Evolutionary conservation across 2,888 invertebrate species (phyloP).

Genomic region (Pristionchus fissidentatus): DNA sequence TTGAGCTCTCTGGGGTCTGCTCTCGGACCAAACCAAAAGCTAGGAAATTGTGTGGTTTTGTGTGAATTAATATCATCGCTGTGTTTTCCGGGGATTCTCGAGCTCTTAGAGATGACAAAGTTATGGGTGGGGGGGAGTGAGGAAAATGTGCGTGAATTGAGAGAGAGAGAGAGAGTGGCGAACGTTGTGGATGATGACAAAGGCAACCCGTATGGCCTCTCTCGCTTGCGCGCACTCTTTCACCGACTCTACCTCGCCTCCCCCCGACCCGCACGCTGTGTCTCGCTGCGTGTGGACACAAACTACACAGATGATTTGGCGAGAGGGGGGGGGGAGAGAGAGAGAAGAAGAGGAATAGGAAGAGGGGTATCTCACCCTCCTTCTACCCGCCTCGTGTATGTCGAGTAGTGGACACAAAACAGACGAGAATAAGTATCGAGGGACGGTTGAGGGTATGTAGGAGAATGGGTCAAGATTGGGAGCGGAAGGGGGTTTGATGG

Average conservation of each 20-base stretch:
- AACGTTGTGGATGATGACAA: conserved; percentile 39
- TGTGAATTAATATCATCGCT: too few species aligned
- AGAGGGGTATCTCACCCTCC: neutral
- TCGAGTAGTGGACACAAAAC: neutral
- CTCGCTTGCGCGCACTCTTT: too few species aligned
- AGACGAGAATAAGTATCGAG: neutral
- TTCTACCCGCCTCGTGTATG: neutral
- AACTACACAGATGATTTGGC: conserved; percentile 36
- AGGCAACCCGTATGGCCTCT: conserved; percentile 17
- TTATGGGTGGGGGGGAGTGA: too few species aligned
- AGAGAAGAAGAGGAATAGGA: too few species aligned
- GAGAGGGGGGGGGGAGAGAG: neutral
- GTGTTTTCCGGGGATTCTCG: too few species aligned
- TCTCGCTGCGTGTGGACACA: neutral
- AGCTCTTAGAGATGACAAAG: too few species aligned
- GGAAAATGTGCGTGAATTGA: too few species aligned
- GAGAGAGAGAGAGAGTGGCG: neutral
- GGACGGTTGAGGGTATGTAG: neutral
- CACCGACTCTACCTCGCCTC: neutral
- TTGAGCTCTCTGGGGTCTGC: too few species aligned
- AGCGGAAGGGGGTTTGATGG: neutral
- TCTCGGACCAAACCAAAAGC: too few species aligned
- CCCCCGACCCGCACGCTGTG: neutral
- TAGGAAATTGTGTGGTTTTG: too few species aligned
- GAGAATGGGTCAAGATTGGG: too few species aligned